Evolutionary conservation across 2,113 vertebrate genomes (phyloP).

Genomic region (Microcebus jonahi): DNA sequence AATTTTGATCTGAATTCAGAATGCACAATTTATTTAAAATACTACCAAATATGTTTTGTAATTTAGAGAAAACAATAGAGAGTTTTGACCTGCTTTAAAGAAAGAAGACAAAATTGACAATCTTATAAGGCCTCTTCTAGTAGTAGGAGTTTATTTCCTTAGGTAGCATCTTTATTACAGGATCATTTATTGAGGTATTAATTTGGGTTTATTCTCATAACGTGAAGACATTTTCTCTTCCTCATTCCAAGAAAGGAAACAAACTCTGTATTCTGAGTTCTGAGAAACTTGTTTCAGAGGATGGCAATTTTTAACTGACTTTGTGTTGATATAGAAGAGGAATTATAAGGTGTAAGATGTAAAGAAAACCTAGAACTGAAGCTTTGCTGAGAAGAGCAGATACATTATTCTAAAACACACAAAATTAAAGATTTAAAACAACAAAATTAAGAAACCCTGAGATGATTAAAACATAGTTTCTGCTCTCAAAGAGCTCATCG

Average conservation of each 20-base stretch:
- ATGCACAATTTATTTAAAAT: neutral
- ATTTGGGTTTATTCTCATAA: neutral
- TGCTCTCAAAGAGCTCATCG: neutral
- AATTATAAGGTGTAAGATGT: neutral
- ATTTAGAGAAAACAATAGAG: neutral
- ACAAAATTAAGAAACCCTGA: neutral
- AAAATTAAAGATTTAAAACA: neutral
- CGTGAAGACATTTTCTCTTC: neutral
- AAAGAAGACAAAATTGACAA: neutral
- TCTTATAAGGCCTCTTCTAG: neutral
- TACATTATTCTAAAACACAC: neutral
- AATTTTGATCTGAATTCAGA: constrained; percentile 4
- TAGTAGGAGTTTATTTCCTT: neutral
- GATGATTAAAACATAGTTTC: neutral
- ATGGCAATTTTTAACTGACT: neutral
- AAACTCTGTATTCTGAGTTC: neutral
- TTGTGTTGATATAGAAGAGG: neutral
- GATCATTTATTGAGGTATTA: neutral
- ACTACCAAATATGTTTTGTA: neutral
- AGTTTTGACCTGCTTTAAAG: neutral
- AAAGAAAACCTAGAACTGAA: neutral
- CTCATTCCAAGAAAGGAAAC: neutral
- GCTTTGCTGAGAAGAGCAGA: neutral
- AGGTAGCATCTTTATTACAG: neutral
- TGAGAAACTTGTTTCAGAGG: neutral